A percentile compares a stretch with the other conserved stretches of the same genome.
Evolutionary conservation across 2,797 vertebrate species (phyloP).

Genomic region (Ctenosaura bakeri): DNA sequence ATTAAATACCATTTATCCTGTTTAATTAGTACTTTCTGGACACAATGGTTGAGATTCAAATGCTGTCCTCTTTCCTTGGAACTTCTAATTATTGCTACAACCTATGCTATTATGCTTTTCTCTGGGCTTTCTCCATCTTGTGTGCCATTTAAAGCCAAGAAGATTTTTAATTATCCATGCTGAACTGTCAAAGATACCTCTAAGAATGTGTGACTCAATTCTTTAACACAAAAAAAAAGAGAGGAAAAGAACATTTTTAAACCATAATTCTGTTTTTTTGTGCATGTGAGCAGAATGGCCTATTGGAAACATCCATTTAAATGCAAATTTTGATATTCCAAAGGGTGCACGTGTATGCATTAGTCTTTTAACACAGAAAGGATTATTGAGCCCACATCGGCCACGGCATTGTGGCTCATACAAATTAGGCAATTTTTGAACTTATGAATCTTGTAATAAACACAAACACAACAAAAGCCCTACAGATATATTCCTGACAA

Average conservation of each 20-base stretch:
- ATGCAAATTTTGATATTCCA: conserved; percentile 85
- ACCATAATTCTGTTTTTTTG: conserved; percentile 81
- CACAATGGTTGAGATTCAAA: conserved; percentile 81
- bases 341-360: conserved; percentile 65
- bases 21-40: conserved; percentile 85
- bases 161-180: conserved; percentile 84
- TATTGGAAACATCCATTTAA: conserved; percentile 87
- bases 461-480: neutral
- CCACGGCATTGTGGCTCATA: neutral
- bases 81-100: conserved; percentile 82
- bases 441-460: neutral
- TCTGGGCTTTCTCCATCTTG: conserved; percentile 70
- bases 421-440: neutral
- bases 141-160: conserved; percentile 77
- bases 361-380: conserved; percentile 80
- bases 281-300: conserved; percentile 82
- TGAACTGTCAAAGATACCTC: conserved; percentile 84
- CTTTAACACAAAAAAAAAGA: conserved; percentile 71
- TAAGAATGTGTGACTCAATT: conserved; percentile 85
- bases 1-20: conserved; percentile 84
- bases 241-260: conserved; percentile 81
- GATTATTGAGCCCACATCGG: conserved; percentile 63
- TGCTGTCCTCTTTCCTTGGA: conserved; percentile 77
- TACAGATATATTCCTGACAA: neutral
- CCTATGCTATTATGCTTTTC: conserved; percentile 70